These are phyloP conservation scores for Anguilla megastoma DNA, from an alignment of 2,797 vertebrate species.

Conservation along the genomic window DNA sequence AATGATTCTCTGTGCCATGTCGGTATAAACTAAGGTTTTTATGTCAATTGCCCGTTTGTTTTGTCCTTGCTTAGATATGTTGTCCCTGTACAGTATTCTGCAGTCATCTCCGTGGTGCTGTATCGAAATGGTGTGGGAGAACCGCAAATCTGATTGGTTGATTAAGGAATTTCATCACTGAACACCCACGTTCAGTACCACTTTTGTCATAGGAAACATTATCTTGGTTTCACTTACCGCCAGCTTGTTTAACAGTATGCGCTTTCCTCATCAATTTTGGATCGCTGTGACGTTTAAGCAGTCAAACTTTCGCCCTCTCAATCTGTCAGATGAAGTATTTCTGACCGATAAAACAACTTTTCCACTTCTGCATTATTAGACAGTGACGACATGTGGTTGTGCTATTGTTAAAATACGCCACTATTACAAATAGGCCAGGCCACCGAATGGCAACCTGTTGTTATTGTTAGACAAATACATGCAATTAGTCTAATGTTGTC, in stretches of 20 bases:
- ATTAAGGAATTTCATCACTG: slow-evolving; percentile 17
- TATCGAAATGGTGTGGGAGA: slow-evolving; percentile 16
- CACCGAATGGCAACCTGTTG: neutral
- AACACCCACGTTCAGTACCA: slow-evolving; percentile 16
- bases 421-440: neutral
- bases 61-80: slow-evolving; percentile 15
- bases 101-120: neutral
- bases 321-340: neutral
- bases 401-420: neutral
- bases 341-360: neutral
- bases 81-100: neutral
- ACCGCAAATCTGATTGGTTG: slow-evolving; percentile 15
- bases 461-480: neutral
- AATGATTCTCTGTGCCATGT: neutral
- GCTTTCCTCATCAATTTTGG: neutral
- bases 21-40: neutral
- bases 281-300: neutral
- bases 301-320: neutral
- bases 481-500: neutral
- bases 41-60: neutral
- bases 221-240: slow-evolving; percentile 11
- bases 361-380: neutral
- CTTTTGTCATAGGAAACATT: neutral
- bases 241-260: neutral
- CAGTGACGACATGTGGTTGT: neutral